Conservation (phyloP, 2,888 invertebrate species). For the Caenorhabditis sp. region DNA sequence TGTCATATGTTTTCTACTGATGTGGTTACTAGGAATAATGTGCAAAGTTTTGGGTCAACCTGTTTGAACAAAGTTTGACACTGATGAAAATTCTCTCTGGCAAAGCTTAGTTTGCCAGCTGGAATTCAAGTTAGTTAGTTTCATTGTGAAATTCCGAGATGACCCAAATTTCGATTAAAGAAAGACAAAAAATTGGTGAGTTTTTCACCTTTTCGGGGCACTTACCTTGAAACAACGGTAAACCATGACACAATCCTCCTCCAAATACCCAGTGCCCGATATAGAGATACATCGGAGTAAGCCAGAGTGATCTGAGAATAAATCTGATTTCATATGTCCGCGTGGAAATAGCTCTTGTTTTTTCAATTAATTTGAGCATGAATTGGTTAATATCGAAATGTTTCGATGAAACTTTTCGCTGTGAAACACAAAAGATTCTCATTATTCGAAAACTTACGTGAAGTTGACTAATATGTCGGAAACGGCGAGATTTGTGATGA, state of each 20-base stretch:
- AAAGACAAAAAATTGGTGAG: too few species aligned
- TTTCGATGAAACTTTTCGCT: slow-evolving; percentile 2
- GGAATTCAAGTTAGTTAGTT: too few species aligned
- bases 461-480: slow-evolving; percentile 89
- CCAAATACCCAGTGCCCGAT: slow-evolving; percentile 92
- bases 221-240: slow-evolving; percentile 80
- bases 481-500: slow-evolving; percentile 93
- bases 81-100: too few species aligned
- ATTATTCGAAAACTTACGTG: slow-evolving; percentile 65
- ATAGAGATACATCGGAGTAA: slow-evolving; percentile 93
- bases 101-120: too few species aligned
- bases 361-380: background rate
- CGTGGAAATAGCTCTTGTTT: too few species aligned
- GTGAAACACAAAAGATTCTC: background rate
- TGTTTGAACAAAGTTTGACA: too few species aligned
- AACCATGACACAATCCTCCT: slow-evolving; percentile 85
- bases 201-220: too few species aligned
- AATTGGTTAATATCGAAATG: background rate
- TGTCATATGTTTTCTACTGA: slow-evolving; percentile 11
- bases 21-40: background rate
- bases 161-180: too few species aligned
- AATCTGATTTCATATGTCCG: too few species aligned
- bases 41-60: too few species aligned
- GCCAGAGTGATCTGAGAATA: slow-evolving; percentile 84
- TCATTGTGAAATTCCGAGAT: too few species aligned